Base-by-base conservation (phyloP, 2,888 invertebrate genomes). In the Loripinus fragilis region DNA sequence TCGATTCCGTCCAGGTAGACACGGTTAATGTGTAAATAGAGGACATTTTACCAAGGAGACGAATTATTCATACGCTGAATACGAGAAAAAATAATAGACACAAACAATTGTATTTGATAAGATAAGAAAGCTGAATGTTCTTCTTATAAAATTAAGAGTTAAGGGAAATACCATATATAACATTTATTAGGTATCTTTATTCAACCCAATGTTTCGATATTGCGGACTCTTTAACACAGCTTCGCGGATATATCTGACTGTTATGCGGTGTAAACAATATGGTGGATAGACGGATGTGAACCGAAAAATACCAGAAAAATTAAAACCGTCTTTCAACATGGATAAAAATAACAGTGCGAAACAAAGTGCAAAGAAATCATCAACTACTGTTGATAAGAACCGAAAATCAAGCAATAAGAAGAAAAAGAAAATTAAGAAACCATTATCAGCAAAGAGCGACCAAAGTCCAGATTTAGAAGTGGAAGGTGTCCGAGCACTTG, bases 401-500 rank as follows among this genome's bases (percentile, higher is more conserved):
- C 87, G 85, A 72, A 87, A 80, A 38, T 81, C 85, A 30, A 80
- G 78, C n/a, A 78, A 71, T 28, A 88, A 85, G 70, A 80, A 85
- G 41, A 86, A 85, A 75, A 88, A 87, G 87, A 89, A 88, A 80
- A 86, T 83, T 65, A 88, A 88, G 76, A 83, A 78, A 33, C 84
- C 81, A 72, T 85, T 80, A 69, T 71, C 83, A 10, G 80, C 82
- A 2, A 86, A 85, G 70, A 80, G 78, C 64, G 87, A 88, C 70
- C 85, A 78, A 30, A 86, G 85, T 76, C 85, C 85, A 64, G 89
- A 88, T 77, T 66, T 87, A 33, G 87, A 87, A 81, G 84, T 86
- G 17, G 86, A 87, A 77, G 88, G 88, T 30, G 71, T 87, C 42
- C 74, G 85, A 7, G 83, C 82, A 28, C 65, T 86, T 33, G 87